Conservation (phyloP, 2,888 invertebrate species). For the Tipula confusa region DNA sequence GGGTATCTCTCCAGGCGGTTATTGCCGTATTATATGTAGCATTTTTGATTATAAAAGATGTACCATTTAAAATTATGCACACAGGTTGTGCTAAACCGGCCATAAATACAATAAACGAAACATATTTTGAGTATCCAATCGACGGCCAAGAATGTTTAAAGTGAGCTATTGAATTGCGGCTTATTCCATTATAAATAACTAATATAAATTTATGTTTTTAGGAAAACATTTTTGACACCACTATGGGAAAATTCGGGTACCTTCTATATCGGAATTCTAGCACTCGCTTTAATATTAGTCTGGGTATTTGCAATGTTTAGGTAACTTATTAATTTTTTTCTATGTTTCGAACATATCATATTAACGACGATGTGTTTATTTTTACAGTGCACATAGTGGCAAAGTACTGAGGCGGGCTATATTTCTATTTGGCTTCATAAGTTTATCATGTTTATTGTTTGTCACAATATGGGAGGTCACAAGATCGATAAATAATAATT, state of each 20-base stretch:
- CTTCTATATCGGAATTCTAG: slow-evolving; percentile 46
- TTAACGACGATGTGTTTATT: slow-evolving; percentile 8
- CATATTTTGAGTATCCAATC: slow-evolving; percentile 36
- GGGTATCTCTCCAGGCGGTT: slow-evolving; percentile 49
- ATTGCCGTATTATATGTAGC: slow-evolving; percentile 47
- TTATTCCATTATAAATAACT: neutral
- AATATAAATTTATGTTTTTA: neutral
- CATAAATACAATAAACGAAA: neutral
- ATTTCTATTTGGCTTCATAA: slow-evolving; percentile 45
- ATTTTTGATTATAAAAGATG: slow-evolving; percentile 45
- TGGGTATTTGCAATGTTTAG: slow-evolving; percentile 49
- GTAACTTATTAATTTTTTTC: slow-evolving; percentile 39
- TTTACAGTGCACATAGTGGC: slow-evolving; percentile 47
- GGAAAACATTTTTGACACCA: slow-evolving; percentile 47
- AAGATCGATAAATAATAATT: slow-evolving; percentile 43
- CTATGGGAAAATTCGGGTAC: slow-evolving; percentile 47
- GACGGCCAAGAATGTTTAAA: slow-evolving; percentile 48
- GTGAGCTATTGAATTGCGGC: slow-evolving; percentile 30
- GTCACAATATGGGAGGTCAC: slow-evolving; percentile 48
- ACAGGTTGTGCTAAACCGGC: slow-evolving; percentile 38
- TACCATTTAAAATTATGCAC: slow-evolving; percentile 42
- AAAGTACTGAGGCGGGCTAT: slow-evolving; percentile 46
- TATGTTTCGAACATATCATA: neutral
- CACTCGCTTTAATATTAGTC: slow-evolving; percentile 46
- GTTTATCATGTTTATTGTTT: slow-evolving; percentile 43